A percentile compares a stretch with the other conserved stretches of the same genome.
Evolutionary conservation across 2,113 vertebrate genomes (phyloP).

Genomic region (Microtus montanus): DNA sequence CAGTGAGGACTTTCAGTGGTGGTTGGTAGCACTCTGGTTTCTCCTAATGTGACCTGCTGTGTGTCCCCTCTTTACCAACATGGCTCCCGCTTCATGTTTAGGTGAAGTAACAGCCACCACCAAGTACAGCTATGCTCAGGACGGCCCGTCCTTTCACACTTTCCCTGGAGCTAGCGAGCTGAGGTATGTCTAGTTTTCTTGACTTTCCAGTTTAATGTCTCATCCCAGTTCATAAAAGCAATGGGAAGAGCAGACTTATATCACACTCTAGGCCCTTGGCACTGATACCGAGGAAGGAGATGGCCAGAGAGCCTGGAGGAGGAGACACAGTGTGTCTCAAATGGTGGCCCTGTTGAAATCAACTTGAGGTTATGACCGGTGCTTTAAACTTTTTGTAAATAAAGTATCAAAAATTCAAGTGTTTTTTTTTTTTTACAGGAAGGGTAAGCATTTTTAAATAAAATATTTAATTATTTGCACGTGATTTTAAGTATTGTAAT

Average conservation of each 20-base stretch:
- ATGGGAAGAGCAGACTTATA: background rate
- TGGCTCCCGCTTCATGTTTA: background rate
- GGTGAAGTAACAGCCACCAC: background rate
- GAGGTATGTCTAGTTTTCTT: constrained; percentile 31
- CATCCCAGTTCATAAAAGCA: background rate
- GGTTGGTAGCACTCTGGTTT: background rate
- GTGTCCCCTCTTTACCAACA: background rate
- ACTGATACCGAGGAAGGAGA: background rate
- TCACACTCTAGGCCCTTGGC: too few species aligned
- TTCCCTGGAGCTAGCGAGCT: background rate
- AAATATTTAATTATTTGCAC: background rate
- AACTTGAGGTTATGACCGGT: background rate
- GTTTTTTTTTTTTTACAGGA: background rate
- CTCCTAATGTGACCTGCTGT: background rate
- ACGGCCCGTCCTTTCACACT: background rate
- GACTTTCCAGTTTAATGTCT: background rate
- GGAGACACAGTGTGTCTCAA: too few species aligned
- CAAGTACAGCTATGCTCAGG: background rate
- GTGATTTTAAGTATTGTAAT: background rate
- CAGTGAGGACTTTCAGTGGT: background rate
- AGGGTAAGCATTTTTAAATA: background rate
- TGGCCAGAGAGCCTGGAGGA: background rate
- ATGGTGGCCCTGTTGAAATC: background rate
- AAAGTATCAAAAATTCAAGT: background rate
- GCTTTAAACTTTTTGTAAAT: constrained; percentile 21